These are phyloP conservation scores for Archips crataeganus DNA, from an alignment of 2,888 invertebrate genomes.

Conservation along the genomic window DNA sequence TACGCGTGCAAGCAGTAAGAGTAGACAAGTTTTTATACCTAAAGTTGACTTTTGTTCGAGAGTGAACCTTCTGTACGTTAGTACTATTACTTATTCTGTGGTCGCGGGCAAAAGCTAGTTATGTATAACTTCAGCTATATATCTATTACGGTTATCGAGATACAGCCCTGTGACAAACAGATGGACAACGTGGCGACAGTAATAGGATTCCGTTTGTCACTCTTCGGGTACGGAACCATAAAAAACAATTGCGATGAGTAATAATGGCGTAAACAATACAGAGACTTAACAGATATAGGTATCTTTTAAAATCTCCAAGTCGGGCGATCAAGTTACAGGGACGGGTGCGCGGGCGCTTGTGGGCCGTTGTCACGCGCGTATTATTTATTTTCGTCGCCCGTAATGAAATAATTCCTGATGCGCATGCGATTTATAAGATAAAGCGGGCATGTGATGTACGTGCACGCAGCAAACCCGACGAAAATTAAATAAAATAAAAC, in stretches of 20 bases:
- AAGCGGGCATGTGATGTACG: conserved; percentile 40
- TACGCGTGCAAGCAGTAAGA: too few relatives aligned
- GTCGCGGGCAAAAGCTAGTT: too few relatives aligned
- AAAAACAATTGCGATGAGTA: neutral
- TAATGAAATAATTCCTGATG: conserved; percentile 76
- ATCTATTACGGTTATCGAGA: too few relatives aligned
- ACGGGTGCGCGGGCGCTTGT: conserved; percentile 47
- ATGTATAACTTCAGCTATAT: too few relatives aligned
- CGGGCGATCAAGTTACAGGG: conserved; percentile 48
- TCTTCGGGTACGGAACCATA: too few relatives aligned
- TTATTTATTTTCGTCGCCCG: conserved; percentile 52
- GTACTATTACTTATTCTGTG: too few relatives aligned
- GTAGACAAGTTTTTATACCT: too few relatives aligned
- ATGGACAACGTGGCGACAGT: too few relatives aligned
- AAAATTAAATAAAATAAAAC: neutral
- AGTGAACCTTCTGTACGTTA: too few relatives aligned
- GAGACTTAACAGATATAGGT: conserved; percentile 3
- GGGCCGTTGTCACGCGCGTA: conserved; percentile 61
- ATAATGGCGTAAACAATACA: neutral
- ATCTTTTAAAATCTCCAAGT: conserved; percentile 30
- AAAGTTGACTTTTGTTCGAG: too few relatives aligned
- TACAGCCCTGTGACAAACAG: too few relatives aligned
- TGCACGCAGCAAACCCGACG: neutral
- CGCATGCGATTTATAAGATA: conserved; percentile 62
- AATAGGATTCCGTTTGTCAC: too few relatives aligned